Conservation (phyloP, 1,140 invertebrate species). For the Fragariocoptes setiger region DNA sequence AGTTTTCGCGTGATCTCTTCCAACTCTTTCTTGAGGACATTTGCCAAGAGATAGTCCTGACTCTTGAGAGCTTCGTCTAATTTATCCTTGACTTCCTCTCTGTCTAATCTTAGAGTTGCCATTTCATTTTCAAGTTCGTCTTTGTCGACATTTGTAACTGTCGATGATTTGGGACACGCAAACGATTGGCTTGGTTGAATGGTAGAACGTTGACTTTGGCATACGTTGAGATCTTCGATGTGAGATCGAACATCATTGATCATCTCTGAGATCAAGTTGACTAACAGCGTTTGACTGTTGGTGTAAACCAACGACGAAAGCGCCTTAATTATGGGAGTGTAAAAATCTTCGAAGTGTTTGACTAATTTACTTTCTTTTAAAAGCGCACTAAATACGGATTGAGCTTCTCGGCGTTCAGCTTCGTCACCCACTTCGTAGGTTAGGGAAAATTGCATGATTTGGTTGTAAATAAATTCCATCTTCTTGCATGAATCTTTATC, state of each 20-base stretch:
- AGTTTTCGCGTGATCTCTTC: not conserved
- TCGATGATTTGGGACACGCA: not conserved
- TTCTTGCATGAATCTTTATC: not conserved
- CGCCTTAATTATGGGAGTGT: not conserved
- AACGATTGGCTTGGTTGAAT: no score
- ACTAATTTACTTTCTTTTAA: not conserved
- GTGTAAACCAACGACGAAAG: not conserved
- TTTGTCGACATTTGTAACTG: not conserved
- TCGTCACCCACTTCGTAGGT: not conserved
- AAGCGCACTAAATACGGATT: not conserved
- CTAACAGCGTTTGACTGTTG: not conserved
- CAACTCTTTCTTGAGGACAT: not conserved
- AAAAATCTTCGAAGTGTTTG: not conserved
- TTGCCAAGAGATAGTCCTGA: not conserved
- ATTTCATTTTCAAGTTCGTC: not conserved
- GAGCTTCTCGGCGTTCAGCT: not conserved
- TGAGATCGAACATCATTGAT: not conserved
- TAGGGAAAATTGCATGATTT: not conserved
- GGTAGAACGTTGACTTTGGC: not conserved
- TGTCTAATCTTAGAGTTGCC: not conserved
- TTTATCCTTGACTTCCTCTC: not conserved
- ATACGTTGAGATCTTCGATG: not conserved
- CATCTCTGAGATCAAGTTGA: not conserved
- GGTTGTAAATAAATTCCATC: not conserved
- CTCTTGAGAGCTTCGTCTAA: not conserved